Evolutionary conservation across 1,140 invertebrate genomes (phyloP).

Genomic region (Phymorhynchus buccinoides): DNA sequence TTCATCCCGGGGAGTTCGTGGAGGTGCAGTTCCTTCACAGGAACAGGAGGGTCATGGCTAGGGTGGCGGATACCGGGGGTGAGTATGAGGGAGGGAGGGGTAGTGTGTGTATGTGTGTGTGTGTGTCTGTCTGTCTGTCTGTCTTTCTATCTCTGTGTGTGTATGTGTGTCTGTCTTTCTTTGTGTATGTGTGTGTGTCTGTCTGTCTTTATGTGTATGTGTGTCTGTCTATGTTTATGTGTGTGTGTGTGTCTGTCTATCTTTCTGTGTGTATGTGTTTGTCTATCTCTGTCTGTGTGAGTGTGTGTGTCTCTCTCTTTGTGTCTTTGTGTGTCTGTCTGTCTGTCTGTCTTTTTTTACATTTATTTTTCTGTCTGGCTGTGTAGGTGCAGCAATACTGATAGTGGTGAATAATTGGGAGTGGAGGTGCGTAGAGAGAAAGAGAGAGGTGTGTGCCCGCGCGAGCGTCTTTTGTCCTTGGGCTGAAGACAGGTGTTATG

Average conservation of each 20-base stretch:
- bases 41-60: conserved; percentile 20
- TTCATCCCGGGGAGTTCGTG: conserved; percentile 34
- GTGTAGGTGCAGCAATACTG: no score
- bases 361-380: not conserved
- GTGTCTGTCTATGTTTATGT: not conserved
- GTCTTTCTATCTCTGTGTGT: no score
- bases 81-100: not conserved
- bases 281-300: not conserved
- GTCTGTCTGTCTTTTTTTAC: not conserved
- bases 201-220: not conserved
- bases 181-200: not conserved
- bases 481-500: no score
- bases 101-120: not conserved
- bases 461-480: no score
- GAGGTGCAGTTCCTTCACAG: conserved; percentile 34
- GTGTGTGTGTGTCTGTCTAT: not conserved
- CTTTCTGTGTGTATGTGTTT: no score
- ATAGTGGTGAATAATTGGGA: no score
- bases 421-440: no score
- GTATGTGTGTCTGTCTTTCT: not conserved
- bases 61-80: conserved; percentile 33
- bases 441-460: no score
- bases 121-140: not conserved
- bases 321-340: not conserved
- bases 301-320: not conserved